These are phyloP conservation scores for Cotesia vestalis DNA, from an alignment of 1,140 invertebrate genomes.

Conservation along the genomic window DNA sequence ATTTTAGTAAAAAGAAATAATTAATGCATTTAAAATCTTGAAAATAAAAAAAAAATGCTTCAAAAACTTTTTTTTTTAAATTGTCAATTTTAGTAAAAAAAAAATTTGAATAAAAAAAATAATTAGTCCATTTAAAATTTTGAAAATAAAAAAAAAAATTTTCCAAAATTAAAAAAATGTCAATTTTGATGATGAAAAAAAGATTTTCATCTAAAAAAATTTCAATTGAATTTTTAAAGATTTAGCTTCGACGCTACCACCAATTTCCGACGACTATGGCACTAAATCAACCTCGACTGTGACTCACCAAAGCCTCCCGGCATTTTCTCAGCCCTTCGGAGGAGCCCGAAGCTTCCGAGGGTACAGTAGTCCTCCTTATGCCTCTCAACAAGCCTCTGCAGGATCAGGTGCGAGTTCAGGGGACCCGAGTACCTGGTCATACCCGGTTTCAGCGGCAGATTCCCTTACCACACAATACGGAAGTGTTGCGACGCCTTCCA, in stretches of 20 bases:
- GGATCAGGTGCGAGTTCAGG: neutral
- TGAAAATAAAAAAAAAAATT: too few species aligned
- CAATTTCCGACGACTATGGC: constrained; percentile 53
- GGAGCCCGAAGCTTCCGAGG: constrained; percentile 45
- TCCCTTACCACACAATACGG: constrained; percentile 43
- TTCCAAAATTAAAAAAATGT: too few species aligned
- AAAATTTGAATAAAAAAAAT: too few species aligned
- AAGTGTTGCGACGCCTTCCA: constrained; percentile 32
- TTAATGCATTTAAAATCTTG: too few species aligned
- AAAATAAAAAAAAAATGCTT: too few species aligned
- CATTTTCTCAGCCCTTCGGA: constrained; percentile 56
- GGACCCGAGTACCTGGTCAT: constrained; percentile 48
- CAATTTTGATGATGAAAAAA: too few species aligned
- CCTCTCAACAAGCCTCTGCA: constrained; percentile 44
- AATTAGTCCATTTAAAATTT: too few species aligned
- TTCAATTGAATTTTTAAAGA: constrained; percentile 25
- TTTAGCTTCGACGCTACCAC: constrained; percentile 39
- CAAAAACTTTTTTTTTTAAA: too few species aligned
- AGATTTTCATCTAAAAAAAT: too few species aligned
- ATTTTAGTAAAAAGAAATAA: too few species aligned
- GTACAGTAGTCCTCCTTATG: constrained; percentile 54
- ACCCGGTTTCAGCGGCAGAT: constrained; percentile 42
- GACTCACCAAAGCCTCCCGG: constrained; percentile 54
- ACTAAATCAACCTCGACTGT: constrained; percentile 49
- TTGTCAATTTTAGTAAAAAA: too few species aligned